Evolutionary conservation across 2,888 invertebrate species (phyloP).

Genomic region (Diploptera punctata): DNA sequence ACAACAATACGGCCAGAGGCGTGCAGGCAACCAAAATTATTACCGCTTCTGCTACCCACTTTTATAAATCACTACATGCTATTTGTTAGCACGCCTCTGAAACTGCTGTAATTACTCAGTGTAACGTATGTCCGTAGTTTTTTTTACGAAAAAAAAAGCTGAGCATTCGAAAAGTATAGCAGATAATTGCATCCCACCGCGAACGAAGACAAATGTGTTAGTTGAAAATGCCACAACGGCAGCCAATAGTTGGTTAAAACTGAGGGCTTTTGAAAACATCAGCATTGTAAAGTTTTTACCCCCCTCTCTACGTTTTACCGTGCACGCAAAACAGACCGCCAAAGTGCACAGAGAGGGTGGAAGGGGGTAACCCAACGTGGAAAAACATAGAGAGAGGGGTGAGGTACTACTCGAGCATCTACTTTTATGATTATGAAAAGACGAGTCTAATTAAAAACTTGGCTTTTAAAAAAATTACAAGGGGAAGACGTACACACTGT

Average conservation of each 20-base stretch:
- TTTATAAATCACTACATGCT: slow-evolving; percentile 19
- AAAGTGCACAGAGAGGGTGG: neutral
- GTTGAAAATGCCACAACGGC: slow-evolving; percentile 25
- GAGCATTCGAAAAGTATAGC: slow-evolving; percentile 27
- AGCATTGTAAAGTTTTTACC: slow-evolving; percentile 13
- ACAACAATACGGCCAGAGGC: neutral
- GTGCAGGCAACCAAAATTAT: slow-evolving; percentile 8
- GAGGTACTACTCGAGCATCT: neutral
- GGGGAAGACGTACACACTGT: neutral
- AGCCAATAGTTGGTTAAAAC: slow-evolving; percentile 20
- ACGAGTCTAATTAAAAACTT: slow-evolving; percentile 12
- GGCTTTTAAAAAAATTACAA: neutral
- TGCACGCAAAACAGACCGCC: slow-evolving; percentile 17
- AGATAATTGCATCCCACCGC: slow-evolving; percentile 27
- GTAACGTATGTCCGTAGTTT: slow-evolving; percentile 1
- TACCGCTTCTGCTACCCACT: neutral
- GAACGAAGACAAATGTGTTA: slow-evolving; percentile 30
- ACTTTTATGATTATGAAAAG: neutral
- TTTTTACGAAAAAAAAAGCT: slow-evolving; percentile 5
- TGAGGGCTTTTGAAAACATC: slow-evolving; percentile 18
- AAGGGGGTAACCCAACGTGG: neutral
- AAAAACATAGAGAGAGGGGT: neutral
- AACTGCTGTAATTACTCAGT: slow-evolving; percentile 20
- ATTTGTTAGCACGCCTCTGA: slow-evolving; percentile 25
- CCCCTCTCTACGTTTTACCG: too few relatives aligned